Conservation (phyloP, 2,797 vertebrate species). For the Chrosomus eos region DNA sequence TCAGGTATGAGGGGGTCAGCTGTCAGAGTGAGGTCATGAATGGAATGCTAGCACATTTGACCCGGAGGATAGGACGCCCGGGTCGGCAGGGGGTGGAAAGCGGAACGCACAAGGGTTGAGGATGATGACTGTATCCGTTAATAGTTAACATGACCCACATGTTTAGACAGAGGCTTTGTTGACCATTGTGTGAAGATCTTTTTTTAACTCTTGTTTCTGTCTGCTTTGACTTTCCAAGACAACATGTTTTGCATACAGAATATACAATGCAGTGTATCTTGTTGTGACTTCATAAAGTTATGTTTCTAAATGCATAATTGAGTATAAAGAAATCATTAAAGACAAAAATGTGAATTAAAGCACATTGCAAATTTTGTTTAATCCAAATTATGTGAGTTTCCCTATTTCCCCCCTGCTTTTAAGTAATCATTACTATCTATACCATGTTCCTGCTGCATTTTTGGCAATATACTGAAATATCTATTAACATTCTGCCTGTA, state of each 20-base stretch:
- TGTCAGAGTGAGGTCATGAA: conserved; percentile 77
- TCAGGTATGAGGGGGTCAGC: conserved; percentile 81
- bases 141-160: conserved; percentile 50
- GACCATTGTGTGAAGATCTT: conserved; percentile 27
- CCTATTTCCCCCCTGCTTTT: background rate
- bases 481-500: conserved; percentile 7
- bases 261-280: conserved; percentile 9
- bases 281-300: background rate
- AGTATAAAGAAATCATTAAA: background rate
- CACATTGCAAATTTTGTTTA: background rate
- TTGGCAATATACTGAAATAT: background rate
- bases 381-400: background rate
- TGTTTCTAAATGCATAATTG: background rate
- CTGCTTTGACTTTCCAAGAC: conserved; percentile 6
- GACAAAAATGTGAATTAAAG: background rate
- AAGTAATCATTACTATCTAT: background rate
- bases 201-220: conserved; percentile 10
- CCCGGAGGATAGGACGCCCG: conserved; percentile 40
- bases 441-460: background rate
- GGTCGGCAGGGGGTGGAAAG: conserved; percentile 54
- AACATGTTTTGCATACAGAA: conserved; percentile 6
- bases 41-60: conserved; percentile 75
- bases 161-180: conserved; percentile 46
- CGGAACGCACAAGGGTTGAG: conserved; percentile 33
- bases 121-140: conserved; percentile 53